A percentile compares a stretch with the other conserved stretches of the same genome.
Conservation (phyloP, 1,140 invertebrate species). For the Medauroidea extradentata region DNA sequence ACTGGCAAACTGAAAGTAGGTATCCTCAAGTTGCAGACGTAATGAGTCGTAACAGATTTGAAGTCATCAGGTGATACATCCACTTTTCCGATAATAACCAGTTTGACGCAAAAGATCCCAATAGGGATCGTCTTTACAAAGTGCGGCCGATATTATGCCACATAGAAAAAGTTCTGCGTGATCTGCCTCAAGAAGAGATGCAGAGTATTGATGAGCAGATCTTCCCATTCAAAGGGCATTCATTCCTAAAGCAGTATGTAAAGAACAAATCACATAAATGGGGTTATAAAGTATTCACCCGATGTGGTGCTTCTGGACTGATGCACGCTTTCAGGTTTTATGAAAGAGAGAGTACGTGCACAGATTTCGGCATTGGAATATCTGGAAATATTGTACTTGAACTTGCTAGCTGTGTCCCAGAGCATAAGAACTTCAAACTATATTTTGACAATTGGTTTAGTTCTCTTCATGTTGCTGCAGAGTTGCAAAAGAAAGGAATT, state of each 20-base stretch:
- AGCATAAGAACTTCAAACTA: slow-evolving; percentile 4
- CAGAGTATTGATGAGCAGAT: slow-evolving; percentile 35
- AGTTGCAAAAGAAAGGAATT: too few relatives aligned
- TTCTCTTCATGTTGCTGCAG: too few relatives aligned
- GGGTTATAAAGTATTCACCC: too few relatives aligned
- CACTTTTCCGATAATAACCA: slow-evolving; percentile 16
- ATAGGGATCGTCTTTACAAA: slow-evolving; percentile 14
- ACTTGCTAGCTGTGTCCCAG: too few relatives aligned
- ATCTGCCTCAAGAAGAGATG: slow-evolving; percentile 32
- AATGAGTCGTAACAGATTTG: slow-evolving; percentile 15
- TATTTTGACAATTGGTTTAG: slow-evolving; percentile 6
- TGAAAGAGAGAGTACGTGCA: too few relatives aligned
- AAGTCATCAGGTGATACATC: slow-evolving; percentile 7
- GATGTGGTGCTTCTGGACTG: slow-evolving; percentile 15
- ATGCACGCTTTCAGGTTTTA: too few relatives aligned
- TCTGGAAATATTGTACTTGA: too few relatives aligned
- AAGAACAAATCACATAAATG: too few relatives aligned
- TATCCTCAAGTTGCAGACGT: slow-evolving; percentile 11
- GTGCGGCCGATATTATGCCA: slow-evolving; percentile 8
- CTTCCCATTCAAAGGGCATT: slow-evolving; percentile 30
- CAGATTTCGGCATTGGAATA: too few relatives aligned
- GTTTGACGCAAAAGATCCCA: not conserved
- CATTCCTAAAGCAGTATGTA: slow-evolving; percentile 29
- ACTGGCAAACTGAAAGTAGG: not conserved
- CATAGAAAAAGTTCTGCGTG: too few relatives aligned